Percentiles rank a stretch among this genome's conserved stretches.
phyloP scores from a whole-genome alignment of 2,113 vertebrate genomes.

The Etheostoma cragini region DNA sequence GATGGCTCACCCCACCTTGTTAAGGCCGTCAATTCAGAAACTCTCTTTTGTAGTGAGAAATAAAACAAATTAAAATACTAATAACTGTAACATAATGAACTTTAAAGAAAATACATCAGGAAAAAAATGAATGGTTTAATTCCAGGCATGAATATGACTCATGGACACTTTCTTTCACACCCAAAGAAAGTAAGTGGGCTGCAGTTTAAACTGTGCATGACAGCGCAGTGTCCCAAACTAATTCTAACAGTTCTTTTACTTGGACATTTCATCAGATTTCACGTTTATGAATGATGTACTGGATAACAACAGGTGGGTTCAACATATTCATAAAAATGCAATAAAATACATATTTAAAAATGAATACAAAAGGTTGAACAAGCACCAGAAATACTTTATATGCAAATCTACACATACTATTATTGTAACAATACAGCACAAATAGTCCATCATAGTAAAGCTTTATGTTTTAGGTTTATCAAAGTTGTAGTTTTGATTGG shows the following conservation, averaged over 20 bases:
- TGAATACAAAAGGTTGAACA: background rate
- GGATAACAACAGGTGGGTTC: background rate
- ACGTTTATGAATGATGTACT: background rate
- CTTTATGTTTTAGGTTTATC: background rate
- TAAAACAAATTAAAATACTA: background rate
- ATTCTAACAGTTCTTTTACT: background rate
- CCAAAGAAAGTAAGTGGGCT: background rate
- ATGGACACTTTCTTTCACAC: conserved; percentile 30
- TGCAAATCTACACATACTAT: background rate
- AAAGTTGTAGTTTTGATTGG: background rate
- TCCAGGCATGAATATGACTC: conserved; percentile 25
- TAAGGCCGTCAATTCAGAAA: background rate
- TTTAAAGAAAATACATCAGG: background rate
- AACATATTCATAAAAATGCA: background rate
- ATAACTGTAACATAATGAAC: too few relatives aligned
- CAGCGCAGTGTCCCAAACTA: background rate
- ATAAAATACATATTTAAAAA: background rate
- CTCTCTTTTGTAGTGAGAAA: background rate
- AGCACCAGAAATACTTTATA: background rate
- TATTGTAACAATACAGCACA: background rate
- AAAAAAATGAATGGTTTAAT: background rate
- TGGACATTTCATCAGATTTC: background rate
- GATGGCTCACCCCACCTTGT: background rate
- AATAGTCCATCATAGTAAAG: background rate
- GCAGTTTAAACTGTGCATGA: conserved; percentile 27